Evolutionary conservation across 2,113 vertebrate genomes (phyloP), one percentile per base, ranked within the genome.

Genomic region (Lichenostomus cassidix): DNA sequence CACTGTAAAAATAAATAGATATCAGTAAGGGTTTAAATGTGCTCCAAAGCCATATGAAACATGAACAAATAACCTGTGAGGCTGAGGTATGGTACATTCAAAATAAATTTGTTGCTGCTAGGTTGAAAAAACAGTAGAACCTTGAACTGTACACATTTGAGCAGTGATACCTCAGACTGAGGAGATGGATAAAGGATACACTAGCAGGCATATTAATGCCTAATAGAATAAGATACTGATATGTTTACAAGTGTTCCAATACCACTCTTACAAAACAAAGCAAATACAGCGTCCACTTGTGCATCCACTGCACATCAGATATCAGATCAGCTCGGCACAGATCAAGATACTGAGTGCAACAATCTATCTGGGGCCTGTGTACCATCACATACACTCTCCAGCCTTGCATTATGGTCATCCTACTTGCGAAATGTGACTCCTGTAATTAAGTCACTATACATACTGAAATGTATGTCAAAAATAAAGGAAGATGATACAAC

Each of bases 1-100:
- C 49, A 90, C 96, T 97, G 59, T 29, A 81, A 74, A 84, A 93
- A 94, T 82, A 67, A 41, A 42, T 68, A 82, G 71, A 25, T 4
- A 29, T 78, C 33, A 33, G 11, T 70, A 52, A 90, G 27, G 13
- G 59, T 75, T 73, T 70, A 74, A 58, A 91, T 31, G 56, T 64
- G 23, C 15, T 69, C n/a, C 50, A 78, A 60, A 76, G 37, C 15
- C 12, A 6, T 33, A 19, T 7, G 20, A 56, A 74, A 83, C 13
- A 20, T 18, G 12, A 70, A 52, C 2, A 8, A 52, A 63, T 42
- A 52, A n/a, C n/a, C 3, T n/a, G 20, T 27, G 55, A 68, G 21
- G 33, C 24, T 53, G 58, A 76, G 53, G 25, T 17, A 15, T 3
- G 11, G 15, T 68, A n/a, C 33, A 33, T 87, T 37, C 55, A 74